Conservation (phyloP, 2,888 invertebrate genomes). For the Enoplolaimus lenunculus region DNA sequence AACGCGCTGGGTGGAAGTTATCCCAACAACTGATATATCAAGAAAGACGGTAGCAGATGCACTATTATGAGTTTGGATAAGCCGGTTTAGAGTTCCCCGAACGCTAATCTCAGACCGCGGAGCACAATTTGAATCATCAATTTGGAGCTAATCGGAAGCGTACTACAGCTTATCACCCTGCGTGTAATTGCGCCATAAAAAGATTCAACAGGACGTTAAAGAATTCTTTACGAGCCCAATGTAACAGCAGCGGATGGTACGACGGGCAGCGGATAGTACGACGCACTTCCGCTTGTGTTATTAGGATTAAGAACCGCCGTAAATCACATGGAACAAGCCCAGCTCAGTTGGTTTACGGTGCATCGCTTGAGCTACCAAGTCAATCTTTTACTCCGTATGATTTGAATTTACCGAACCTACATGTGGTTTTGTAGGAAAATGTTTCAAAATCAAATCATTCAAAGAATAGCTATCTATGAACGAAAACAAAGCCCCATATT, state of each 20-base stretch:
- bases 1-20: too few species aligned
- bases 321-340: not conserved
- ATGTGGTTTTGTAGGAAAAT: not conserved
- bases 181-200: not conserved
- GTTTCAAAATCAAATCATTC: not conserved
- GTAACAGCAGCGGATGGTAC: not conserved
- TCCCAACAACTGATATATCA: too few species aligned
- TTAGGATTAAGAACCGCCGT: not conserved
- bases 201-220: not conserved
- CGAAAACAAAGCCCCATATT: not conserved
- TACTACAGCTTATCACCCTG: too few species aligned
- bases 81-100: too few species aligned
- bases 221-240: not conserved
- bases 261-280: not conserved
- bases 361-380: not conserved
- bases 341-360: not conserved
- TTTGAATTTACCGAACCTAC: not conserved
- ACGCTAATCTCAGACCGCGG: too few species aligned
- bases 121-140: too few species aligned
- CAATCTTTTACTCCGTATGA: not conserved
- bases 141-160: too few species aligned
- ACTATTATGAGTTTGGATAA: too few species aligned
- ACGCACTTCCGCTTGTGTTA: not conserved
- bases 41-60: too few species aligned
- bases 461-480: not conserved